Conservation (phyloP, 2,113 vertebrate species). For the Solenodon paradoxus region DNA sequence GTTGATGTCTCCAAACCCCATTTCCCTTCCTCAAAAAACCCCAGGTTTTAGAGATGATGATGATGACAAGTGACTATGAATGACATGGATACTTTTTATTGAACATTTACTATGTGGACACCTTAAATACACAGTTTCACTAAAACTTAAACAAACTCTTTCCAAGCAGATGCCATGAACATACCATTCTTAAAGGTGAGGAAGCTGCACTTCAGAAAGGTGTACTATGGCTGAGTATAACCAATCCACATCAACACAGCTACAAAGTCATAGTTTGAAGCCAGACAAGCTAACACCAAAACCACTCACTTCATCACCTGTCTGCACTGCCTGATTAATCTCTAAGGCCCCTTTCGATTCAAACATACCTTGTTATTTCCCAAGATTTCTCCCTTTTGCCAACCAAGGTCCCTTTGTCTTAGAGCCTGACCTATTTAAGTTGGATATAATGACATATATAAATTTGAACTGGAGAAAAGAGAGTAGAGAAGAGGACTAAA, state of each 20-base stretch:
- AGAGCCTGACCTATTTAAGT: not conserved
- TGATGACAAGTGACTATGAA: not conserved
- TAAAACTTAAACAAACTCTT: not conserved
- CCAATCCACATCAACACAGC: not conserved
- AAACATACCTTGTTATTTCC: not conserved
- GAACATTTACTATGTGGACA: not conserved
- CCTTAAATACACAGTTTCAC: not conserved
- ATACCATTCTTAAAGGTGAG: not conserved
- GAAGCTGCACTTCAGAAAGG: not conserved
- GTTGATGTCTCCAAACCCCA: not conserved
- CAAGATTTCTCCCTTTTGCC: conserved; percentile 5
- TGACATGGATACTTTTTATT: not conserved
- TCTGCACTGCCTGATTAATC: not conserved
- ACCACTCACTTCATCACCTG: not conserved
- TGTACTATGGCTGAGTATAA: not conserved
- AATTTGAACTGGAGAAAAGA: not conserved
- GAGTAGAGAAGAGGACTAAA: not conserved
- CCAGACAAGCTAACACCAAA: not conserved
- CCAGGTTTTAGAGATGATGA: not conserved
- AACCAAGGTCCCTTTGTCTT: not conserved
- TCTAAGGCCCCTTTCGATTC: not conserved
- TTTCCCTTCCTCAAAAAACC: not conserved
- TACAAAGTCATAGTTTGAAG: not conserved
- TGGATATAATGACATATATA: not conserved
- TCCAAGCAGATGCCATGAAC: not conserved